phyloP scores from a whole-genome alignment of 2,888 invertebrate genomes.

The Volucella inflata region DNA sequence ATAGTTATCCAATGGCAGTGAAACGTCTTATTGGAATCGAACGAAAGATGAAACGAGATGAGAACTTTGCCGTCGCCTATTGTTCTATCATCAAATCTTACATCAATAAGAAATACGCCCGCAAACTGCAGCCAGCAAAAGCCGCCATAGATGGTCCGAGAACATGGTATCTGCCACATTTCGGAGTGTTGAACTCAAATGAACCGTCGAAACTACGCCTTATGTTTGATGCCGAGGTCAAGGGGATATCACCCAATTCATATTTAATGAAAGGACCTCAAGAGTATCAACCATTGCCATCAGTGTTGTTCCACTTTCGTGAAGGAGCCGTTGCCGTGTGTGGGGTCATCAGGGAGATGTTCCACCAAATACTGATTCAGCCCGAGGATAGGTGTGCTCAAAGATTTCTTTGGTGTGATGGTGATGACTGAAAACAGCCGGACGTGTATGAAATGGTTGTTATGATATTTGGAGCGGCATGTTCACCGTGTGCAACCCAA shows the following conservation, averaged over 20 bases:
- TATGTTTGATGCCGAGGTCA: conserved; percentile 78
- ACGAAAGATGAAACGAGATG: conserved; percentile 61
- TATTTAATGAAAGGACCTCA: too few relatives aligned
- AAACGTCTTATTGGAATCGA: conserved; percentile 70
- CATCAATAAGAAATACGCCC: conserved; percentile 68
- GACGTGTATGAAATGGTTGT: too few relatives aligned
- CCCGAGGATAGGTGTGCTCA: conserved; percentile 6
- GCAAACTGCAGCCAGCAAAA: too few relatives aligned
- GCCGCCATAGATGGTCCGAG: not conserved
- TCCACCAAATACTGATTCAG: conserved; percentile 2
- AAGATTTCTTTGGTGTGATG: conserved; percentile 8
- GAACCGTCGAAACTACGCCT: conserved; percentile 76
- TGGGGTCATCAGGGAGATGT: not conserved
- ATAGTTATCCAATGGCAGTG: conserved; percentile 69
- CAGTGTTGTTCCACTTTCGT: too few relatives aligned
- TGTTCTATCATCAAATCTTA: conserved; percentile 57
- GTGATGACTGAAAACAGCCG: not conserved
- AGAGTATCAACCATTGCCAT: too few relatives aligned
- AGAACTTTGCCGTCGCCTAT: conserved; percentile 44
- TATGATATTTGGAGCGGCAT: too few relatives aligned
- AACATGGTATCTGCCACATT: conserved; percentile 77
- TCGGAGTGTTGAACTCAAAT: conserved; percentile 76
- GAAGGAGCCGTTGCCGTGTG: conserved; percentile 62
- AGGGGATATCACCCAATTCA: not conserved
- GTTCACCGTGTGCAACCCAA: too few relatives aligned